These are phyloP conservation scores for Aphidoletes aphidimyza DNA, from an alignment of 2,888 invertebrate genomes.

Conservation along the genomic window DNA sequence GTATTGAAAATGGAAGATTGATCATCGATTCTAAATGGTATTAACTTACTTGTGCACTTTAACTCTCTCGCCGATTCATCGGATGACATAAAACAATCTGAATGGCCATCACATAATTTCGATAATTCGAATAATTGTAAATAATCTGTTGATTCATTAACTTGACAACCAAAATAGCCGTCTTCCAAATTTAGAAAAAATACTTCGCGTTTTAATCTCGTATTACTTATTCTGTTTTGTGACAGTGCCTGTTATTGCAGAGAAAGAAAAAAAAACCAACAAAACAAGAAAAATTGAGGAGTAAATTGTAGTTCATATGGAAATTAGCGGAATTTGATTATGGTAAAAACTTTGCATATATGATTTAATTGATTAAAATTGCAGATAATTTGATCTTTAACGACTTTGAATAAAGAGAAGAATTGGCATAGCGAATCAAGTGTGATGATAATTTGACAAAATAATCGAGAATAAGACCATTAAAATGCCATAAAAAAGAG, in stretches of 20 bases:
- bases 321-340: too few relatives aligned
- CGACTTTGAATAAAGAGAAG: too few relatives aligned
- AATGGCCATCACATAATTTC: constrained; percentile 90
- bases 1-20: background rate
- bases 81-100: constrained; percentile 91
- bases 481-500: background rate
- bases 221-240: constrained; percentile 77
- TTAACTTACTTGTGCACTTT: constrained; percentile 88
- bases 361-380: background rate
- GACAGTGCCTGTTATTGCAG: constrained; percentile 65
- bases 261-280: background rate
- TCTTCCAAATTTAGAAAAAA: constrained; percentile 97
- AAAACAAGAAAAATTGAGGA: background rate
- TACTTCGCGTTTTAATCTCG: constrained; percentile 87
- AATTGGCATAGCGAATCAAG: background rate
- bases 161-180: constrained; percentile 97
- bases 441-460: constrained; percentile 4
- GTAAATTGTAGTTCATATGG: too few relatives aligned
- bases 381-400: background rate
- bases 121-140: constrained; percentile 95
- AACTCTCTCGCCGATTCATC: constrained; percentile 90
- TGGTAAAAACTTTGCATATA: background rate
- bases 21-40: background rate
- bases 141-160: constrained; percentile 94
- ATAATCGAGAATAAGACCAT: background rate